These are phyloP conservation scores for Natator depressus DNA, from an alignment of 2,113 vertebrate genomes.

Conservation along the genomic window DNA sequence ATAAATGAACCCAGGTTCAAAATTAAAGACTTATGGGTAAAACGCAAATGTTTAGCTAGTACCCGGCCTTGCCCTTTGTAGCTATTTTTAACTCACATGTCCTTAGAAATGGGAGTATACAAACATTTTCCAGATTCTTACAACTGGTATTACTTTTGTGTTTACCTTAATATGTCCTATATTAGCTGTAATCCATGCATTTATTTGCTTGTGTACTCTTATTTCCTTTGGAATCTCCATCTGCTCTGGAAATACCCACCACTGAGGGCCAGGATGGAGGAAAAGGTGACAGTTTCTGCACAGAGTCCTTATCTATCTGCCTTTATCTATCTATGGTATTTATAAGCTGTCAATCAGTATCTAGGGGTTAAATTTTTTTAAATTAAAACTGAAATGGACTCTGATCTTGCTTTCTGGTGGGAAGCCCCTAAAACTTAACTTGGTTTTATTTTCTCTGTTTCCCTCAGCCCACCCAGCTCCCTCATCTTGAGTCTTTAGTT, in stretches of 20 bases:
- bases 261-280: neutral
- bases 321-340: neutral
- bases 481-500: neutral
- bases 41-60: neutral
- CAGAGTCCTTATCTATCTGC: neutral
- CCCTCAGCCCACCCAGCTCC: rapidly evolving
- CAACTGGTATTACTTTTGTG: slow-evolving; percentile 38
- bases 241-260: slow-evolving; percentile 62
- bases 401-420: neutral
- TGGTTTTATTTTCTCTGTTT: neutral
- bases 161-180: slow-evolving; percentile 67
- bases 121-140: slow-evolving; percentile 17
- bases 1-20: neutral
- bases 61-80: neutral
- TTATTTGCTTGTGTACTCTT: slow-evolving; percentile 57
- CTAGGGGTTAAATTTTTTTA: neutral
- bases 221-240: slow-evolving; percentile 64
- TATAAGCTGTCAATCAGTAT: slow-evolving; percentile 14
- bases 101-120: slow-evolving; percentile 24
- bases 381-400: neutral
- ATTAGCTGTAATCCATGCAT: slow-evolving; percentile 34
- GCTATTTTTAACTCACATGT: neutral
- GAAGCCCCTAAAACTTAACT: rapidly evolving
- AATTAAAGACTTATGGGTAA: neutral
- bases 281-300: slow-evolving; percentile 54